These are phyloP conservation scores for Lithobates sylvaticus DNA, from an alignment of 2,797 vertebrate species.

Conservation along the genomic window DNA sequence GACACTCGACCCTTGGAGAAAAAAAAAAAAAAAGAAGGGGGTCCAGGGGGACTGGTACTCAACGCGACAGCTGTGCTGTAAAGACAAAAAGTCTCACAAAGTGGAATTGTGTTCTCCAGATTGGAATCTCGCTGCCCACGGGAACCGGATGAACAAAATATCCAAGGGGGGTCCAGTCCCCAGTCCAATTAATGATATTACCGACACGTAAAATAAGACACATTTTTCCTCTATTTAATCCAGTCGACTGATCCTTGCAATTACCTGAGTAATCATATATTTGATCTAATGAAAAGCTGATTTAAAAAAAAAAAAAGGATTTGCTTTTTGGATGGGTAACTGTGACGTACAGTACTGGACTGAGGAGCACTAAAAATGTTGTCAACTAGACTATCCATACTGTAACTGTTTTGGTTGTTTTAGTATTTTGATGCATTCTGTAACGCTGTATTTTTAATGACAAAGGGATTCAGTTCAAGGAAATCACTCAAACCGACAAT, in stretches of 20 bases:
- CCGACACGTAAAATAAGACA: conserved; percentile 3
- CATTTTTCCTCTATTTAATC: conserved; percentile 23
- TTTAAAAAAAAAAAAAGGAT: conserved; percentile 15
- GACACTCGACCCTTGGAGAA: not conserved
- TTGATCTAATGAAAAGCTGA: not conserved
- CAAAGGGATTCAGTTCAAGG: not conserved
- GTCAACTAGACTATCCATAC: not conserved
- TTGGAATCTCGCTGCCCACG: conserved; percentile 51
- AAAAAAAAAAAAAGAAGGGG: not conserved
- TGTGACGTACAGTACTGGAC: not conserved
- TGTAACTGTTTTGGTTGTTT: not conserved
- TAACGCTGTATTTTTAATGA: not conserved
- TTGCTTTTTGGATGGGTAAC: not conserved
- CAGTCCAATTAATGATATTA: conserved; percentile 4
- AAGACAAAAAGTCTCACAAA: conserved; percentile 7
- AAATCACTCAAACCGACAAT: not conserved
- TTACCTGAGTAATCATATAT: conserved; percentile 3
- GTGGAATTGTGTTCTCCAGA: conserved; percentile 4
- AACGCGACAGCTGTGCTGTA: conserved; percentile 31
- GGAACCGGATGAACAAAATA: conserved; percentile 28
- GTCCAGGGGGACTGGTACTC: conserved; percentile 35
- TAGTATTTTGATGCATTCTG: not conserved
- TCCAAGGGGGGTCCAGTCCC: not conserved
- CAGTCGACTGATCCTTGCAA: not conserved
- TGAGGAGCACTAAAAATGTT: conserved; percentile 21